These are phyloP conservation scores for Magallana nippona DNA, from an alignment of 2,888 invertebrate genomes.

Conservation along the genomic window DNA sequence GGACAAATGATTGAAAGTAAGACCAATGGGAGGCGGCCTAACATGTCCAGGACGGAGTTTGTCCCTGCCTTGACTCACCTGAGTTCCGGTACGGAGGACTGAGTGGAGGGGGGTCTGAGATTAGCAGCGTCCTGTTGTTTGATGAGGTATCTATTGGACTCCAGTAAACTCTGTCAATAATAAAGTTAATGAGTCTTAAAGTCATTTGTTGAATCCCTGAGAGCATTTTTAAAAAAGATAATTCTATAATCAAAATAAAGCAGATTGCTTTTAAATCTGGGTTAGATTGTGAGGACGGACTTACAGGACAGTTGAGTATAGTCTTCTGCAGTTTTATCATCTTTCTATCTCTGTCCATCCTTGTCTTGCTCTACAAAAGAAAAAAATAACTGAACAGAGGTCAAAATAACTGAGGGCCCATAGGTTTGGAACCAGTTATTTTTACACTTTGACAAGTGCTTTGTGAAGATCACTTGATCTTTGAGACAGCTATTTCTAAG, in stretches of 20 bases:
- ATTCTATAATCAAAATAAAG: too few relatives aligned
- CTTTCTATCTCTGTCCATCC: conserved; percentile 73
- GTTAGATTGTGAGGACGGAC: conserved; percentile 47
- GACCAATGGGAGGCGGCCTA: too few relatives aligned
- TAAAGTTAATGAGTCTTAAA: not conserved
- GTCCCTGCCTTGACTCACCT: conserved; percentile 59
- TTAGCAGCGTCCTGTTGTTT: conserved; percentile 74
- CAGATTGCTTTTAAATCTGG: not conserved
- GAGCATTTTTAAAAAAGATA: too few relatives aligned
- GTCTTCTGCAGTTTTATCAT: conserved; percentile 70
- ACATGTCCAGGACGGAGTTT: too few relatives aligned
- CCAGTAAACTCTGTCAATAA: conserved; percentile 71
- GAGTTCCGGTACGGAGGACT: conserved; percentile 65
- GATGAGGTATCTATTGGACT: conserved; percentile 76
- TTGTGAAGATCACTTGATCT: too few relatives aligned
- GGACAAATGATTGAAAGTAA: too few relatives aligned
- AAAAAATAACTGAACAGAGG: not conserved
- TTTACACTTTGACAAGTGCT: too few relatives aligned
- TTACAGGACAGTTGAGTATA: conserved; percentile 76
- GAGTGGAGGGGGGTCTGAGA: conserved; percentile 67
- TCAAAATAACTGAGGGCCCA: too few relatives aligned
- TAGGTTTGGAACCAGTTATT: too few relatives aligned
- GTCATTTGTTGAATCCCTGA: too few relatives aligned
- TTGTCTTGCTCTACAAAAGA: conserved; percentile 69
- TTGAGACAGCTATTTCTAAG: too few relatives aligned